Evolutionary conservation across 2,797 vertebrate species (phyloP), one percentile per base, ranked within the genome.

Genomic region (Garrulus glandarius): DNA sequence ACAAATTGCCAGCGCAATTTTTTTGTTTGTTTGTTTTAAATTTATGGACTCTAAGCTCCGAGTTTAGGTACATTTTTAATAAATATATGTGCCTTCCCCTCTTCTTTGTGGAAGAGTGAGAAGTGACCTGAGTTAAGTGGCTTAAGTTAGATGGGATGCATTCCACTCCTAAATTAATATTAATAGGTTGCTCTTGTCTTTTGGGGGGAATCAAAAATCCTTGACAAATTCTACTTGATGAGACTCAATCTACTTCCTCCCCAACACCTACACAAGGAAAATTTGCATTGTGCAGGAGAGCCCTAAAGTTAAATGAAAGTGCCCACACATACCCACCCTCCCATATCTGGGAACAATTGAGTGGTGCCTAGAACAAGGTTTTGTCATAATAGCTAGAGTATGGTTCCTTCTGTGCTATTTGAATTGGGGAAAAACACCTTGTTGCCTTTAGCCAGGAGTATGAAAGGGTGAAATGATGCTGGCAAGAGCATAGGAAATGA

Each of bases 331-430:
- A 26, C 34, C 3, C 55, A 7, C 29, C 10, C 37, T 6, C 23
- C 5, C 11, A 7, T 50, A 5, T 53, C 18, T 2, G 7, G 36
- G 27, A 88, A 7, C 0, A 1, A 32, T 10, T 34, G 19, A 47
- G 22, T 3, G 1, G 26, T 81, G 29, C 32, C 27, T 67, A 34
- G 56, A 47, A 37, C 5, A 36, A 49, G 21, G 10, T 20, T 79
- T 82, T 49, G 9, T 47, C 57, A 15, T 49, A 63, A 52, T n/a
- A 16, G 11, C 18, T 71, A 16, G 44, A 71, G 27, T 61, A 10
- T 19, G 2, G 6, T 83, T 76, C 64, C 9, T 71, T 70, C 59
- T 84, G 36, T 41, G 23, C 24, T 78, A 1, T 65, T 61, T 61
- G 29, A 55, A 44, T 6, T 3, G 4, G 11, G 27, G 20, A 61